Evolutionary conservation across 2,113 vertebrate genomes (phyloP), one percentile per base, ranked within the genome.

Genomic region (Micronycteris hirsuta): DNA sequence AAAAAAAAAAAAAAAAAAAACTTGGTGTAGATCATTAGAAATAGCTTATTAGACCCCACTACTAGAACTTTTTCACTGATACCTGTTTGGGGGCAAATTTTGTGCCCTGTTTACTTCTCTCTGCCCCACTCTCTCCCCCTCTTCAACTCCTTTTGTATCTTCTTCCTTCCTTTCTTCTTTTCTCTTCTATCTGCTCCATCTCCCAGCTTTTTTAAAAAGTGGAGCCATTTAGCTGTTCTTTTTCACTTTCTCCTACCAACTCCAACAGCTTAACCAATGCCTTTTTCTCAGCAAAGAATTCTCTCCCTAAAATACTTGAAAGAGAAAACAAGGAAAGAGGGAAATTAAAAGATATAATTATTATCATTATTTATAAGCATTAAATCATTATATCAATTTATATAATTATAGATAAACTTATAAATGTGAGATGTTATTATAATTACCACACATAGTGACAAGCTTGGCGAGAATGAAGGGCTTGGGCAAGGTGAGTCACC

Each of bases 271-370:
- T 83, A 83, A 38, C 1, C 20, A 74, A 65, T 8, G 7, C 67
- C 17, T 81, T 82, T 77, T 85, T 7, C 74, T 67, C 91, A 93
- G 36, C 38, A 61, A 82, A 93, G 36, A 47, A 10, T 38, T 70
- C 13, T 86, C 36, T 94, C 61, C 41, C 24, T 71, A 86, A 95
- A 94, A 94, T 56, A 89, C 54, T 43, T 86, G 71, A 85, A 11
- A 41, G 8, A 65, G 58, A 68, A 43, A 88, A n/a, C 1, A 31
- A 58, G 15, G 61, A 82, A 10, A 83, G 58, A 81, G 31, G 89
- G 68, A 52, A 4, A 93, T 20, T 24, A 19, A 78, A 89, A 76
- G 36, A 82, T 31, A 31, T 61, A 28, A 61, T 61, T 28, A 63
- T 54, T 31, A 31, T 61, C 11, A 61, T 61, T 28, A 63, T 54